Evolutionary conservation across 1,140 invertebrate genomes (phyloP).

Genomic region (Bacillus rossius): DNA sequence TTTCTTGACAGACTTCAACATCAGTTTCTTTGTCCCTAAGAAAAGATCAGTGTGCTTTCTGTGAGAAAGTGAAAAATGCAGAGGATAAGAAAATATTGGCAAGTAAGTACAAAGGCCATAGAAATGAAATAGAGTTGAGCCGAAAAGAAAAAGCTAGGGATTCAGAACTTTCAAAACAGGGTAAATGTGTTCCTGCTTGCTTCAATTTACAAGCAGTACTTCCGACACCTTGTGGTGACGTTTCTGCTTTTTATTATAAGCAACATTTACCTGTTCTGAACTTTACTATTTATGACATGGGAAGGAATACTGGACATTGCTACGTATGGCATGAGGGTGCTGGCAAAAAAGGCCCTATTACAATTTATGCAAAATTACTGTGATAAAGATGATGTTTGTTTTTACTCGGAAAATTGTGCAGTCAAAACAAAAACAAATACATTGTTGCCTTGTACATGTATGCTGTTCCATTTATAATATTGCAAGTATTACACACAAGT

Average conservation of each 20-base stretch:
- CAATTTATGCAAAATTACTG: slow-evolving; percentile 4
- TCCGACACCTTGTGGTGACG: background rate
- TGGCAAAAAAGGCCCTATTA: slow-evolving; percentile 5
- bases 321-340: slow-evolving; percentile 15
- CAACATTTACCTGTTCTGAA: slow-evolving; percentile 14
- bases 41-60: too few relatives aligned
- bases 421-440: slow-evolving; percentile 13
- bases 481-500: slow-evolving; percentile 16
- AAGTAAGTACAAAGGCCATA: too few relatives aligned
- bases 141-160: too few relatives aligned
- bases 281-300: slow-evolving; percentile 8
- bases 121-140: too few relatives aligned
- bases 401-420: slow-evolving; percentile 16
- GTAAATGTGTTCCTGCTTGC: too few relatives aligned
- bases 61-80: too few relatives aligned
- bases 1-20: too few relatives aligned
- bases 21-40: too few relatives aligned
- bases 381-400: background rate
- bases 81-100: too few relatives aligned
- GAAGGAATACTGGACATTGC: background rate
- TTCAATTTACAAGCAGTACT: slow-evolving; percentile 13
- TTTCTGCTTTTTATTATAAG: slow-evolving; percentile 18
- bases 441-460: slow-evolving; percentile 8
- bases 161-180: too few relatives aligned
- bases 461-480: slow-evolving; percentile 4